Percentiles rank a stretch among this genome's conserved stretches.
Evolutionary conservation across 64 coral and sea anemone species (phyloP).

Genomic region (Actinia equina): DNA sequence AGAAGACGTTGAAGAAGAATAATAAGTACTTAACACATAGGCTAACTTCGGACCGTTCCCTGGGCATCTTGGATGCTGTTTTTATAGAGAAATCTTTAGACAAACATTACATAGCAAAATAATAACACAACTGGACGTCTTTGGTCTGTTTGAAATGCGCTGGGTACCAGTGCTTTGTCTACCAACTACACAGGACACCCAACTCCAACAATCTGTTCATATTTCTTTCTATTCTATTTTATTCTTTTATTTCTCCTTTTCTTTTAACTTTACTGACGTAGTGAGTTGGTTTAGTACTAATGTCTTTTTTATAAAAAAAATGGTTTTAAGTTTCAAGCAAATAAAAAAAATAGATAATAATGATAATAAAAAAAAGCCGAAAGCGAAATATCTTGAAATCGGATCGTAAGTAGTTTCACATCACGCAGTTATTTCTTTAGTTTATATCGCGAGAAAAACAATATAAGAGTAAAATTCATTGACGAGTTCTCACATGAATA

Average conservation of each 20-base stretch:
- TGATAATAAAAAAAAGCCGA: too few species aligned
- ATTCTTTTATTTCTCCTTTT: neutral
- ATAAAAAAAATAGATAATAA: too few species aligned
- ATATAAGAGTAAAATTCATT: too few species aligned
- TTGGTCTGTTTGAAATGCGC: neutral
- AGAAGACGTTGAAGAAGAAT: slow-evolving; percentile 99
- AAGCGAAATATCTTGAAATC: too few species aligned
- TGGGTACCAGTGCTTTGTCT: neutral
- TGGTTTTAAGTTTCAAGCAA: too few species aligned
- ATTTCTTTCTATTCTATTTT: neutral
- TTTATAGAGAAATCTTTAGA: neutral
- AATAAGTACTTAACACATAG: slow-evolving; percentile 90
- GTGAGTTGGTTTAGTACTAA: too few species aligned
- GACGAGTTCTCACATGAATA: too few species aligned
- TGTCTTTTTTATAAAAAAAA: too few species aligned
- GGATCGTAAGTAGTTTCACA: too few species aligned
- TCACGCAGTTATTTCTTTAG: too few species aligned
- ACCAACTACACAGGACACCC: neutral
- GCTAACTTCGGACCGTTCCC: slow-evolving; percentile 92
- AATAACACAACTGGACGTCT: neutral
- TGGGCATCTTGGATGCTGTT: slow-evolving; percentile 42
- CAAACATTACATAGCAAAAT: neutral
- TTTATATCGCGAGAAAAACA: too few species aligned
- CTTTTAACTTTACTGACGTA: neutral
- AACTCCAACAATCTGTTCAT: neutral